phyloP scores from a whole-genome alignment of 2,113 vertebrate genomes.

The Laterallus jamaicensis region DNA sequence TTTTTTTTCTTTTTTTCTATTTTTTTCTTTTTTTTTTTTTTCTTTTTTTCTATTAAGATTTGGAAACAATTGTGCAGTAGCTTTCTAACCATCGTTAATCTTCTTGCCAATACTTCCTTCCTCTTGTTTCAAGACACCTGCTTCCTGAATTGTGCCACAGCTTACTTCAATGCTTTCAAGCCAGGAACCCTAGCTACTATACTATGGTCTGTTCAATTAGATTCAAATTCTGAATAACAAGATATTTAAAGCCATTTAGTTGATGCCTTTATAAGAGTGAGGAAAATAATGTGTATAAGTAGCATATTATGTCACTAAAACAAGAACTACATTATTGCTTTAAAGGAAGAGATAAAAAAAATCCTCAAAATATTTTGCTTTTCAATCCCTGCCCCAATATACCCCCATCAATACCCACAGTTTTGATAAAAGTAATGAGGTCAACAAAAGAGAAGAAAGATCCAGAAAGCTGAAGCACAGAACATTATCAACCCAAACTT shows the following conservation, averaged over 20 bases:
- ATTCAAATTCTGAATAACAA: not conserved
- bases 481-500: not conserved
- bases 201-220: not conserved
- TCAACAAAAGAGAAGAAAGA: not conserved
- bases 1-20: not conserved
- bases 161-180: not conserved
- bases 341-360: not conserved
- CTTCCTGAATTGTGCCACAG: not conserved
- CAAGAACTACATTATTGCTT: not conserved
- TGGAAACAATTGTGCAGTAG: not conserved
- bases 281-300: not conserved
- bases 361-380: not conserved
- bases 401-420: not conserved
- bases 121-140: not conserved
- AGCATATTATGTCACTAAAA: not conserved
- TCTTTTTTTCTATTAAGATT: not conserved
- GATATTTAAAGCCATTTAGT: not conserved
- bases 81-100: not conserved
- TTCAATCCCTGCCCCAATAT: not conserved
- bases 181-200: not conserved
- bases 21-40: not conserved
- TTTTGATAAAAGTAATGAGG: not conserved
- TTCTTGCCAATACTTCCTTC: not conserved
- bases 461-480: not conserved
- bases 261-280: not conserved